Evolutionary conservation across 2,888 invertebrate species (phyloP), one percentile per base, ranked within the genome.

Genomic region (Slavum lentiscoides): DNA sequence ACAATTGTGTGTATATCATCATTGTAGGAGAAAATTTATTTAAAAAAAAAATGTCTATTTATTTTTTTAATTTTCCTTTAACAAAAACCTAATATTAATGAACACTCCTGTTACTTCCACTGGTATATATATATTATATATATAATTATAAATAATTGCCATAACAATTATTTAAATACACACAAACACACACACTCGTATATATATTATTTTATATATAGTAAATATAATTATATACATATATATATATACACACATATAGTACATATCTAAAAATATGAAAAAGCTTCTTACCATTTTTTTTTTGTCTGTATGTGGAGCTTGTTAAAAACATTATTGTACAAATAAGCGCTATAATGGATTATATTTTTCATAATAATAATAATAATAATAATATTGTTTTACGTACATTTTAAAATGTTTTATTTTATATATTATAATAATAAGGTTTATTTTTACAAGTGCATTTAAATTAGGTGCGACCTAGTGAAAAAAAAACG

Each of bases 401-500:
- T 66, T 66, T 66, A 74, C 8, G 58, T 58, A 67, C 39, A 75
- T 55, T 58, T 23, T 13, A 49, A 61, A 73, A 43, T 30, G 19
- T 61, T 69, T 64, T 61, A 55, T 67, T 30, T 2, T 30, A 30
- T 30, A 30, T 30, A 30, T 30, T 30, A 30, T 30, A 30, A 43
- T 43, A 30, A 43, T 43, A 49, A 49, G 49, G 11, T 72, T 70
- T 67, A 55, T 66, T 66, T 69, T 62, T 70, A 80, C 70, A 64
- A 80, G 80, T 80, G 80, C 80, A 49, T 64, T 80, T 70, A 72
- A 80, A 80, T 80, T 62, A 72, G 64, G 80, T 80, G 80, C 80
- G 23, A 53, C 69, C 62, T 23, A 64, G 55, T 72, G 58, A 61
- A 70, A 88, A 87, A 74, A 30, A 62, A 64, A 58, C 37, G 3